These are phyloP conservation scores for Drosophila triauraria DNA, from an alignment of 1,140 invertebrate genomes.

Conservation along the genomic window DNA sequence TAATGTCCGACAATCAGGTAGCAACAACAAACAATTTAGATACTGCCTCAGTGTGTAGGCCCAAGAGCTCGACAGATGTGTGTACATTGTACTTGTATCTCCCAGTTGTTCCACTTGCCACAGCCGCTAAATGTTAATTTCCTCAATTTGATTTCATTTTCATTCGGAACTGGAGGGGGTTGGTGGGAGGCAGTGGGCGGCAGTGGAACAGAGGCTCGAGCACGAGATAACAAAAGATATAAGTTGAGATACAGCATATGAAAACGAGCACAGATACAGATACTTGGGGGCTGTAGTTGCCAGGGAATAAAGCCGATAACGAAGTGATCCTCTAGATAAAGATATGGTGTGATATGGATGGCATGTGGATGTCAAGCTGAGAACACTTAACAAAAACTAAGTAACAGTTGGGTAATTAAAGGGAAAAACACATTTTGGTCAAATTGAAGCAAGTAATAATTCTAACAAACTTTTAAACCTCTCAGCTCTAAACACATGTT, in stretches of 20 bases:
- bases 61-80: conserved; percentile 13
- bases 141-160: conserved; percentile 74
- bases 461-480: too few species aligned
- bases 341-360: conserved; percentile 35
- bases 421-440: too few species aligned
- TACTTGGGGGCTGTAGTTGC: conserved; percentile 11
- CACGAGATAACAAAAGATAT: conserved; percentile 42
- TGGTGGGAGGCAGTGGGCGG: conserved; percentile 3
- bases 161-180: conserved; percentile 36
- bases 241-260: conserved; percentile 18
- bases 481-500: too few species aligned
- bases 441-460: too few species aligned
- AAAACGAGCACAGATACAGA: conserved; percentile 15
- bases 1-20: conserved; percentile 44
- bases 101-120: conserved; percentile 50
- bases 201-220: conserved; percentile 13
- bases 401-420: too few species aligned
- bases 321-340: conserved; percentile 21
- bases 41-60: conserved; percentile 11
- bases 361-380: background rate
- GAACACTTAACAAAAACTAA: background rate
- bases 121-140: conserved; percentile 73
- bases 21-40: conserved; percentile 42
- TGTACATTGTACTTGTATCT: conserved; percentile 31
- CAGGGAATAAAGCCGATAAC: conserved; percentile 18